Evolutionary conservation across 2,888 invertebrate genomes (phyloP).

Genomic region (Sabellastarte sp.): DNA sequence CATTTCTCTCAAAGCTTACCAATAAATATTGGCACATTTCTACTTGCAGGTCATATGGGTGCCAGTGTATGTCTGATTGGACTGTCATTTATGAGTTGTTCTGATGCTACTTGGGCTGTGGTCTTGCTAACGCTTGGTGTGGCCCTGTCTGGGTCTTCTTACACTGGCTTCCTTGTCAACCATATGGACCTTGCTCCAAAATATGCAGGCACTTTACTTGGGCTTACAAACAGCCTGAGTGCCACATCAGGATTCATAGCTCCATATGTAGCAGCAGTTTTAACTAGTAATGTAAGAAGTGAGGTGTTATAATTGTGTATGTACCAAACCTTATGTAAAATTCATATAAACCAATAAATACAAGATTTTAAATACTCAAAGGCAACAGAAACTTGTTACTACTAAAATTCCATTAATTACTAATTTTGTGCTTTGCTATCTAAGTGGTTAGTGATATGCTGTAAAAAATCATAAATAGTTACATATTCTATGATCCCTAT

Average conservation of each 20-base stretch:
- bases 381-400: too few species aligned
- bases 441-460: too few species aligned
- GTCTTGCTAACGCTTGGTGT: slow-evolving; percentile 48
- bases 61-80: slow-evolving; percentile 49
- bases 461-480: too few species aligned
- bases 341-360: too few species aligned
- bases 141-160: slow-evolving; percentile 47
- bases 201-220: slow-evolving; percentile 56
- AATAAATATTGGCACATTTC: too few species aligned
- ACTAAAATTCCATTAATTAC: too few species aligned
- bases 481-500: too few species aligned
- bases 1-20: too few species aligned
- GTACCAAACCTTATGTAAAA: too few species aligned
- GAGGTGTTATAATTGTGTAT: too few species aligned
- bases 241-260: slow-evolving; percentile 56
- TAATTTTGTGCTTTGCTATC: too few species aligned
- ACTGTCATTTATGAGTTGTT: slow-evolving; percentile 53
- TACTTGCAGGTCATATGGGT: slow-evolving; percentile 11
- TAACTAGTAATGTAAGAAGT: slow-evolving; percentile 43
- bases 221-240: slow-evolving; percentile 56
- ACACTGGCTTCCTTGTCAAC: slow-evolving; percentile 57
- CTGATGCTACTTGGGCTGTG: slow-evolving; percentile 42
- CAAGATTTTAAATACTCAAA: too few species aligned
- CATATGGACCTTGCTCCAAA: slow-evolving; percentile 58
- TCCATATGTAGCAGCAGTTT: slow-evolving; percentile 47